Conservation (phyloP, 2,113 vertebrate genomes). For the Labeo rohita region DNA sequence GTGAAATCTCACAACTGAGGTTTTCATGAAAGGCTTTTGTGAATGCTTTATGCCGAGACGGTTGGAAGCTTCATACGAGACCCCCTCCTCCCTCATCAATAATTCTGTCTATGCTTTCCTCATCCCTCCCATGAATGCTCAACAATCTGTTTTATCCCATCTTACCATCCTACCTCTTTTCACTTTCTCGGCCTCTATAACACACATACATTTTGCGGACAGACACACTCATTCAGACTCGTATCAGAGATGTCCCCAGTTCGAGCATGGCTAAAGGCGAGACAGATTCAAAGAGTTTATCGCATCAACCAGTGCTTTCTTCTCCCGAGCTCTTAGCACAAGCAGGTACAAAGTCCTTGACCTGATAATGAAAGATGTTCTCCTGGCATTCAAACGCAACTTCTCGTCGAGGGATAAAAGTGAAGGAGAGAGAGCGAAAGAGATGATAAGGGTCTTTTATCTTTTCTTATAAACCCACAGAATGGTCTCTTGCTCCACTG, state of each 20-base stretch:
- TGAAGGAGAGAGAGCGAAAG: slow-evolving; percentile 10
- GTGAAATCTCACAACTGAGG: slow-evolving; percentile 35
- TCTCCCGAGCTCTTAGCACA: background rate
- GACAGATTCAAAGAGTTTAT: slow-evolving; percentile 15
- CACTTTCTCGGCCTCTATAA: background rate
- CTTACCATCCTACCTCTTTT: slow-evolving; percentile 28
- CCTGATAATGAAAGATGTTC: slow-evolving; percentile 48
- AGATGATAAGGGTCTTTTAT: slow-evolving; percentile 47
- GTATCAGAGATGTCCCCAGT: slow-evolving; percentile 21
- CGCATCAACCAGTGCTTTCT: background rate
- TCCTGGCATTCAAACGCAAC: background rate
- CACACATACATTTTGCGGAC: background rate
- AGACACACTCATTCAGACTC: slow-evolving; percentile 8
- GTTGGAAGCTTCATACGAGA: slow-evolving; percentile 51
- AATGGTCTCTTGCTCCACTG: slow-evolving; percentile 24
- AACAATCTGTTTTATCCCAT: slow-evolving; percentile 52
- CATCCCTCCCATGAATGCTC: slow-evolving; percentile 48
- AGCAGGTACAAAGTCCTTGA: slow-evolving; percentile 38
- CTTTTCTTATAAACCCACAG: slow-evolving; percentile 20
- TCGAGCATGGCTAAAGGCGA: slow-evolving; percentile 13
- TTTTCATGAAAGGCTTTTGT: slow-evolving; percentile 52
- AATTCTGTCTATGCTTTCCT: slow-evolving; percentile 58
- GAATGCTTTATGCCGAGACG: slow-evolving; percentile 45
- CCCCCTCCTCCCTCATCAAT: slow-evolving; percentile 57
- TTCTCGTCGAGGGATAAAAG: slow-evolving; percentile 4